phyloP scores from a whole-genome alignment of 2,113 vertebrate species.

The Microcebus griseorufus region DNA sequence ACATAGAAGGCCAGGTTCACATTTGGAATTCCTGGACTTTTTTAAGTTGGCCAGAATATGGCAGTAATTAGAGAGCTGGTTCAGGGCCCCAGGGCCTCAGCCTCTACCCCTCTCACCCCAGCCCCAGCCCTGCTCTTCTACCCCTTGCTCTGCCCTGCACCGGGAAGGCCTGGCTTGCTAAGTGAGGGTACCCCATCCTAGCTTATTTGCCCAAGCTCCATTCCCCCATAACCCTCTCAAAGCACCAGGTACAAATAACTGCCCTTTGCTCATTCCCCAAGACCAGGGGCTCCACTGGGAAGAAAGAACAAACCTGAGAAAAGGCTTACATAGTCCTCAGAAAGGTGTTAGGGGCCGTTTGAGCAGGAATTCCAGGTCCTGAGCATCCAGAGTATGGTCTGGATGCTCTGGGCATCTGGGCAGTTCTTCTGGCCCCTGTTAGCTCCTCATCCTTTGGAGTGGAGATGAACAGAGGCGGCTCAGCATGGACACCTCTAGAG shows the following conservation, averaged over 20 bases:
- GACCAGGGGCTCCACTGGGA: background rate
- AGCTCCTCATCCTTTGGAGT: background rate
- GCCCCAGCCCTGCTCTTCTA: background rate
- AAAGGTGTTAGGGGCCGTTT: background rate
- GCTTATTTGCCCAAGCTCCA: background rate
- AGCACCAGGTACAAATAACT: background rate
- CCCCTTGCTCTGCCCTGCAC: background rate
- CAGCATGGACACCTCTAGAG: background rate
- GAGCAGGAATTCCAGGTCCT: background rate
- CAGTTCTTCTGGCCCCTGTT: background rate
- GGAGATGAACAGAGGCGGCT: background rate
- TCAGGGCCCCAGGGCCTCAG: background rate
- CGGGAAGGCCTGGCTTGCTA: no score
- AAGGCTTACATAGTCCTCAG: background rate
- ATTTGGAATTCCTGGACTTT: background rate
- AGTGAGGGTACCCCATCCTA: no score
- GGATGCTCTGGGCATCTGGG: background rate
- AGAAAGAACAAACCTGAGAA: background rate
- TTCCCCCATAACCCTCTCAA: background rate
- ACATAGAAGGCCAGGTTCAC: background rate
- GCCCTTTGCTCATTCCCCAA: background rate
- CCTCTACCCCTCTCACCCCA: rapidly evolving
- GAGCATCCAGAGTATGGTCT: background rate
- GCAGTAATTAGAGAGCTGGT: background rate
- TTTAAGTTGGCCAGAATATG: background rate